Conservation (phyloP, 2,113 vertebrate species). For the Cyrtonyx montezumae region DNA sequence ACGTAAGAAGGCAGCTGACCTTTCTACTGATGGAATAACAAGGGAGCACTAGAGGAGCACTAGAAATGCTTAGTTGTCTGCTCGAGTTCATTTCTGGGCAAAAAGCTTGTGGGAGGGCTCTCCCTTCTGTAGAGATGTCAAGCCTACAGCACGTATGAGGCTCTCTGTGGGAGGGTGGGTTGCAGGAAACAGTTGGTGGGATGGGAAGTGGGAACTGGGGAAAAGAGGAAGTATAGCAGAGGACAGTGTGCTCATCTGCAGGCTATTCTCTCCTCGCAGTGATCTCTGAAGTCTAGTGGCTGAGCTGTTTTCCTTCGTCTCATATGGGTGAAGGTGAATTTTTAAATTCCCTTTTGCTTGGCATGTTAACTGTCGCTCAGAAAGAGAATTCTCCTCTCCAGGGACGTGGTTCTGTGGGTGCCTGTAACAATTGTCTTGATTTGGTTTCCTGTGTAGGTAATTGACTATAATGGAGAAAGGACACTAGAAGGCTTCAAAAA, state of each 20-base stretch:
- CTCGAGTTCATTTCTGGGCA: not conserved
- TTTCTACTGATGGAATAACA: fast-evolving
- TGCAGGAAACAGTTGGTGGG: not conserved
- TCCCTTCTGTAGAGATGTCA: not conserved
- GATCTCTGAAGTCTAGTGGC: conserved; percentile 70
- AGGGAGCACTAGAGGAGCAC: not conserved
- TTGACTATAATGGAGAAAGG: conserved; percentile 96
- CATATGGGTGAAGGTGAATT: conserved; percentile 72
- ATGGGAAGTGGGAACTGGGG: not conserved
- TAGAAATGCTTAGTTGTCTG: not conserved
- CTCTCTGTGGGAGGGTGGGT: not conserved
- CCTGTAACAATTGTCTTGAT: not conserved
- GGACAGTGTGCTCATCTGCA: conserved; percentile 58
- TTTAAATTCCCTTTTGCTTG: conserved; percentile 68
- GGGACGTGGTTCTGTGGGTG: not conserved
- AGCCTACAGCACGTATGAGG: not conserved
- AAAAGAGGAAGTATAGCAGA: conserved; percentile 17
- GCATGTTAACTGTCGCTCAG: conserved; percentile 64
- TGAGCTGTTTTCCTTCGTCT: conserved; percentile 69
- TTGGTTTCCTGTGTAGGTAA: conserved; percentile 78
- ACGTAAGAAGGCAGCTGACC: conserved; percentile 72
- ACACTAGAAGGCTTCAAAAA: conserved; percentile 94
- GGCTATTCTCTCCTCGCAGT: conserved; percentile 70
- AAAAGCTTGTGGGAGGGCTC: conserved; percentile 5
- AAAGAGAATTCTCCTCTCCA: conserved; percentile 59